These are phyloP conservation scores for Mormyrus iriodes DNA, from an alignment of 2,113 vertebrate genomes.

Conservation along the genomic window DNA sequence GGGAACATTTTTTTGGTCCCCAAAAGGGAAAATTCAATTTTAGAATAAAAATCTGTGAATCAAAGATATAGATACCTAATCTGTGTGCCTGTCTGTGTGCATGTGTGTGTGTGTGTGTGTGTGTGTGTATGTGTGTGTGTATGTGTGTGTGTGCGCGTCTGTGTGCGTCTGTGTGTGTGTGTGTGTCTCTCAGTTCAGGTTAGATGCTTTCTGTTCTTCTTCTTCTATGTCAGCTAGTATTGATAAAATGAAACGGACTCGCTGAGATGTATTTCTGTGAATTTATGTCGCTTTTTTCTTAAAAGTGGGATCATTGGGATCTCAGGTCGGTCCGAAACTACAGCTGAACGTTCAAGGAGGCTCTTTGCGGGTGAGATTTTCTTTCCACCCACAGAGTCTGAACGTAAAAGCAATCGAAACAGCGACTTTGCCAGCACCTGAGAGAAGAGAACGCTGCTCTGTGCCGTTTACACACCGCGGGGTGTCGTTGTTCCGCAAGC, in stretches of 20 bases:
- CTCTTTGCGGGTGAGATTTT: not conserved
- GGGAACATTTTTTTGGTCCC: not conserved
- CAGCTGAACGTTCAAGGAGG: not conserved
- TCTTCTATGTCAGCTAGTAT: not conserved
- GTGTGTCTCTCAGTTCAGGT: not conserved
- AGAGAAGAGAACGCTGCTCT: not conserved
- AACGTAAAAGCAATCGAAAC: not conserved
- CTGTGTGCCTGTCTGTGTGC: not conserved
- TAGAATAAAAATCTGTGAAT: not conserved
- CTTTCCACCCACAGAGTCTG: not conserved
- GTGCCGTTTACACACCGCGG: not conserved
- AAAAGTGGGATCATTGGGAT: not conserved
- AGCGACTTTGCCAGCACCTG: not conserved
- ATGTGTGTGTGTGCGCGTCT: not conserved
- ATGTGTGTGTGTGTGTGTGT: not conserved
- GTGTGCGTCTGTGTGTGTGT: not conserved
- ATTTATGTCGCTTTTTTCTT: not conserved
- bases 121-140: not conserved
- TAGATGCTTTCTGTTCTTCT: not conserved
- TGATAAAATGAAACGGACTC: not conserved
- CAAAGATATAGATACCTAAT: too few species aligned
- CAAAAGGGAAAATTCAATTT: not conserved
- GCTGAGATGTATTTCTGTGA: not conserved
- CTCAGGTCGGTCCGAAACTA: not conserved
- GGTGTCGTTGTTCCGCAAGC: not conserved